These are phyloP conservation scores for Mylabris phalerata DNA, from an alignment of 1,140 invertebrate genomes.

Conservation along the genomic window DNA sequence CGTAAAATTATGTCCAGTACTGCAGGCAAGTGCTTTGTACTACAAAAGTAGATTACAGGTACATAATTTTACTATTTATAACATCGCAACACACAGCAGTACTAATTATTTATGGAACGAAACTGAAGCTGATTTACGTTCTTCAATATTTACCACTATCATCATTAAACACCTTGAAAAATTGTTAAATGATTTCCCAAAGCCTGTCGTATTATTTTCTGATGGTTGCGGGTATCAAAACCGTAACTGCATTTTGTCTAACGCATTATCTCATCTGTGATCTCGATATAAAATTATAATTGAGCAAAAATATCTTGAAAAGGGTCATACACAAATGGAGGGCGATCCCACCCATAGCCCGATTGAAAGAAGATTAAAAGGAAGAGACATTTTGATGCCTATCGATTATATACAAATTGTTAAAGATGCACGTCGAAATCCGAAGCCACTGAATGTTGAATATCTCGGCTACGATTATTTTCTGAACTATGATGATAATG, in stretches of 20 bases:
- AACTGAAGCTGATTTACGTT: slow-evolving; percentile 27
- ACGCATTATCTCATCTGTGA: slow-evolving; percentile 15
- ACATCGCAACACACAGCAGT: slow-evolving; percentile 28
- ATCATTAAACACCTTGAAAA: too few species aligned
- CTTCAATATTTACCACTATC: slow-evolving; percentile 11
- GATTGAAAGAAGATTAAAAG: slow-evolving; percentile 29
- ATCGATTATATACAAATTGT: slow-evolving; percentile 22
- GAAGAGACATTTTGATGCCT: slow-evolving; percentile 25
- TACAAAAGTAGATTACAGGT: slow-evolving; percentile 37
- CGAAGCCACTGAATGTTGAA: slow-evolving; percentile 6
- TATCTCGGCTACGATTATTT: slow-evolving; percentile 2
- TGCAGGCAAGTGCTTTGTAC: slow-evolving; percentile 25
- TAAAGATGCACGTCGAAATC: slow-evolving; percentile 27
- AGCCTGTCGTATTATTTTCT: too few species aligned
- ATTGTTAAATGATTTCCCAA: too few species aligned
- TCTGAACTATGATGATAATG: not conserved
- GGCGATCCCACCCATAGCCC: slow-evolving; percentile 32
- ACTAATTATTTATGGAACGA: slow-evolving; percentile 37
- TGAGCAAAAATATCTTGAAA: slow-evolving; percentile 25
- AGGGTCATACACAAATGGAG: slow-evolving; percentile 39
- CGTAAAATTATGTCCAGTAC: slow-evolving; percentile 18
- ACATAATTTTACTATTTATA: slow-evolving; percentile 40
- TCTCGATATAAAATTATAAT: slow-evolving; percentile 13
- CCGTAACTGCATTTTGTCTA: slow-evolving; percentile 14
- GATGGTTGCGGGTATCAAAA: slow-evolving; percentile 21